Evolutionary conservation across 2,113 vertebrate species (phyloP), one percentile per base, ranked within the genome.

Genomic region (Perccottus glenii): DNA sequence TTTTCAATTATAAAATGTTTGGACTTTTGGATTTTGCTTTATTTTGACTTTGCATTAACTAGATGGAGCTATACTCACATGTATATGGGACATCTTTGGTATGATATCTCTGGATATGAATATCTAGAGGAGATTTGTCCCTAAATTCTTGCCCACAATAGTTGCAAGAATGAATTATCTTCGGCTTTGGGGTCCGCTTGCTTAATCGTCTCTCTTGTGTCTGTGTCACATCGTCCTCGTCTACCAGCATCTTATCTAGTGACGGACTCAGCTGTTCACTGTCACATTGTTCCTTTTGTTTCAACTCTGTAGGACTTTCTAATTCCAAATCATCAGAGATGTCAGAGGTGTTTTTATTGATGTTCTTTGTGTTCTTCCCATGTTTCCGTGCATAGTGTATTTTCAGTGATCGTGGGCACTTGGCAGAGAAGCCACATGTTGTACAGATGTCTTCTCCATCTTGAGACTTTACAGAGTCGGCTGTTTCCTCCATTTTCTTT

Each of bases 111-210:
- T 90, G 85, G 64, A 86, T 12, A 8, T 94, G 93, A 19, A 72
- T 73, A 70, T 93, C 92, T 52, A 94, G 77, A 59, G 82, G 92
- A 36, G 80, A 74, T 74, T 66, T 87, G 65, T 92, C 86, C 36
- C 85, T 73, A 65, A 94, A 93, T 75, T 80, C 73, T 10, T 90
- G 87, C 46, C 89, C 93, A 89, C 94, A 93, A 42, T 88, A 89
- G 61, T 73, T 50, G 62, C 92, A 94, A 12, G 88, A 77, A 78
- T 92, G 77, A 51, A 77, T 73, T 14, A 81, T 60, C 64, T 91
- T 92, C 4, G 88, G 85, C 75, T 92, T 93, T n/a, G 86, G 85
- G 16, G 66, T 86, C 59, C 87, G 74, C 72, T 90, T 89, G 69
- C 86, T 86, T 8, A 86, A 51, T 79, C 88, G 82, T 65, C 81